phyloP scores from a whole-genome alignment of 64 coral and sea anemone species.

The Pocillopora verrucosa region DNA sequence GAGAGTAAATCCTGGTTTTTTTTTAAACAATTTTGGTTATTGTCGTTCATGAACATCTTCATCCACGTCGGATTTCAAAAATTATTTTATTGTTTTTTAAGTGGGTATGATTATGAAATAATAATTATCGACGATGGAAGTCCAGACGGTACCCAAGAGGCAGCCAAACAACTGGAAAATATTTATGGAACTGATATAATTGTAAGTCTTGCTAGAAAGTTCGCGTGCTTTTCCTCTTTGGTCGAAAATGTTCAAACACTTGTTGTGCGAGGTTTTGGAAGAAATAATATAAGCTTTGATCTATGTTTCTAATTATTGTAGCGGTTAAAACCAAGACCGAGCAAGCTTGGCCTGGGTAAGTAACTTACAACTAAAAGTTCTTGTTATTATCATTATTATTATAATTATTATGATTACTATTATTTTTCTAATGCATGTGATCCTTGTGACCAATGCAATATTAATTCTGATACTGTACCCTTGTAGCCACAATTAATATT shows the following conservation, averaged over 20 bases:
- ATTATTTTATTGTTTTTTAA: constrained; percentile 17
- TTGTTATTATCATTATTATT: too few species aligned
- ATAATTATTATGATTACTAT: too few species aligned
- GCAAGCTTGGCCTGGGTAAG: constrained; percentile 96
- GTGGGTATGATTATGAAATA: constrained; percentile 91
- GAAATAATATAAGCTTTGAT: not conserved
- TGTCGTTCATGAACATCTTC: not conserved
- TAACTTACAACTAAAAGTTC: too few species aligned
- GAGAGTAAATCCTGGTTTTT: not conserved
- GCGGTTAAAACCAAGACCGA: constrained; percentile 86
- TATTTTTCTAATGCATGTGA: too few species aligned
- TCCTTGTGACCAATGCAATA: too few species aligned
- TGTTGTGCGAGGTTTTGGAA: not conserved
- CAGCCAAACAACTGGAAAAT: constrained; percentile 85
- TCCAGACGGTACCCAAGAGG: constrained; percentile 95
- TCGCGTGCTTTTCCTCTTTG: not conserved
- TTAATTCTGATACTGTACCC: too few species aligned
- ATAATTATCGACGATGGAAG: constrained; percentile 99
- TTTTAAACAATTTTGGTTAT: not conserved
- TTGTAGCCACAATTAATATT: too few species aligned
- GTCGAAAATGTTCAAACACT: not conserved
- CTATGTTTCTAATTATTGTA: constrained; percentile 2
- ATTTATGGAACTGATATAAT: constrained; percentile 97
- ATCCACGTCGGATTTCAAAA: not conserved
- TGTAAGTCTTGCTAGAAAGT: constrained; percentile 53